Evolutionary conservation across 2,113 vertebrate species (phyloP), one percentile per base, ranked within the genome.

Genomic region (Megaceryle torquata): DNA sequence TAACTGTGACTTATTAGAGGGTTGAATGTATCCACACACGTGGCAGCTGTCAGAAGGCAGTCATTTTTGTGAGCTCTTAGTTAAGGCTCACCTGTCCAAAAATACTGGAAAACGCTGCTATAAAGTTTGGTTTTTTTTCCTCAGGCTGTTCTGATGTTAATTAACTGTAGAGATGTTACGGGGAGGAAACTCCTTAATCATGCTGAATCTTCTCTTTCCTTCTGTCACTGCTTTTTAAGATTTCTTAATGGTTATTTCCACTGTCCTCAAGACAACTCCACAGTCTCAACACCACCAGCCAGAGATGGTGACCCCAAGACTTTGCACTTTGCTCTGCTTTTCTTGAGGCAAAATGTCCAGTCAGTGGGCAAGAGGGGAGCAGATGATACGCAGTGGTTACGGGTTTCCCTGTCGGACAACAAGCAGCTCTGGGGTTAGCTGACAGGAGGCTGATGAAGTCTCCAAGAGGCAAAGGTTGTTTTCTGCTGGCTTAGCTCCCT

Each of bases 311-410:
- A 25, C 37, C 15, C 44, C 37, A 24, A 78, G 56, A 71, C 29
- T 94, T 90, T 29, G 28, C 46, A 28, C 10, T 82, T 46, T 79
- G 21, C 28, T 70, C 57, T 88, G 35, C 15, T 84, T 67, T 77
- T 94, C 50, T 64, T 63, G 60, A 68, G 60, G 21, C 33, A 61
- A 16, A 74, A 48, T 21, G 29, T 65, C 39, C 29, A 5, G 2
- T 53, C 65, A 24, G 48, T 11, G 48, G 33, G 48, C 19, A 56
- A 13, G 56, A 15, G 25, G 10, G 26, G 64, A 6, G 4, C 31
- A 44, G 48, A 16, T 39, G 31, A 18, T 35, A 7, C 0, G 2
- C 51, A 28, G 33, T 29, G 22, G n/a, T 75, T 76, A 16, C 0
- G 15, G 15, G 64, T 76, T 90, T 88, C 44, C 59, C 20, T 29